These are phyloP conservation scores for Delia radicum DNA, from an alignment of 1,140 invertebrate genomes.

Conservation along the genomic window DNA sequence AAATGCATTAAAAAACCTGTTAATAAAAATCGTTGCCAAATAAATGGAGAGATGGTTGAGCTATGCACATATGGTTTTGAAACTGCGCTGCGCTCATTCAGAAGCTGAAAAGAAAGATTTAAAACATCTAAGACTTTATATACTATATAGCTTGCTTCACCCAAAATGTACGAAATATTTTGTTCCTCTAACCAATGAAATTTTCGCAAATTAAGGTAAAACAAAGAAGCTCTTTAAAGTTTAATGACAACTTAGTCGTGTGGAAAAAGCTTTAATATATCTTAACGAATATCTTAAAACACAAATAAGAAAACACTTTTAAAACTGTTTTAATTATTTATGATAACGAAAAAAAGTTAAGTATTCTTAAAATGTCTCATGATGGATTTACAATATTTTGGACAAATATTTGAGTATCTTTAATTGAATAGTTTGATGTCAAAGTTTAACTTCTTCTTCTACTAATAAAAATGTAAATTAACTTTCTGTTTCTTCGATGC, in stretches of 20 bases:
- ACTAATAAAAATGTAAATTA: neutral
- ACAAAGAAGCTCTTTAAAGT: neutral
- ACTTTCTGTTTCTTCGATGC: neutral
- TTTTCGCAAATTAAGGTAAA: neutral
- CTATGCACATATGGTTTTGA: no score
- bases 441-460: neutral
- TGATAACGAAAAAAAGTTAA: neutral
- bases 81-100: no score
- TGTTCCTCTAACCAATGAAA: no score
- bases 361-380: neutral
- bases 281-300: neutral
- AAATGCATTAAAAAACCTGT: no score
- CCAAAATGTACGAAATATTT: no score
- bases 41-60: no score
- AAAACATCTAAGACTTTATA: no score
- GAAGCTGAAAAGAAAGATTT: no score
- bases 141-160: no score
- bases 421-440: conserved; percentile 13
- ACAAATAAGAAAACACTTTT: neutral
- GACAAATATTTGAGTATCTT: neutral
- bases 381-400: neutral
- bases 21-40: no score
- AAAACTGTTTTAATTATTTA: conserved; percentile 4
- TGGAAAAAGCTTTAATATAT: neutral
- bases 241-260: neutral